Conservation (phyloP, 2,888 invertebrate genomes). For the Keiferia lycopersicella region DNA sequence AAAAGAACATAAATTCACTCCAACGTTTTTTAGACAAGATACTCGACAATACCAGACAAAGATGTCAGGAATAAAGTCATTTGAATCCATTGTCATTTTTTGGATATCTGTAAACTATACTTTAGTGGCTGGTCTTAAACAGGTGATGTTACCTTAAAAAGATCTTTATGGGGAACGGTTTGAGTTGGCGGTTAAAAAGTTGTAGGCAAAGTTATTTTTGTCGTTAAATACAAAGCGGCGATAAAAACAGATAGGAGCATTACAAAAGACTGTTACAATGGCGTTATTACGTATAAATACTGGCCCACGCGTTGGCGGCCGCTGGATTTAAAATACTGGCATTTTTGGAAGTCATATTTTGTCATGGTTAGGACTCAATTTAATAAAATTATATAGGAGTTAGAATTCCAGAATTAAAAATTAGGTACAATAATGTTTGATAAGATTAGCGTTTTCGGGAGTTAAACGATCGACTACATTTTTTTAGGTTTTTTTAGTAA, state of each 20-base stretch:
- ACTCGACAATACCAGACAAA: constrained; percentile 60
- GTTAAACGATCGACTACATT: too few relatives aligned
- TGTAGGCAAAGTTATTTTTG: constrained; percentile 35
- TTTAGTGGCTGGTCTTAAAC: background rate
- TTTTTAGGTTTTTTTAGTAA: too few relatives aligned
- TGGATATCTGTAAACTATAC: constrained; percentile 43
- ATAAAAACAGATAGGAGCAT: constrained; percentile 72
- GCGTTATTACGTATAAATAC: constrained; percentile 61
- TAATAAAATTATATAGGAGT: background rate
- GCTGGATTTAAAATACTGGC: background rate
- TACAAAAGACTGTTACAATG: constrained; percentile 72
- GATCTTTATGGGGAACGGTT: constrained; percentile 13
- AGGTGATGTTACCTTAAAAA: constrained; percentile 14
- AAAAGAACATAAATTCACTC: constrained; percentile 65
- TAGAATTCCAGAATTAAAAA: too few relatives aligned
- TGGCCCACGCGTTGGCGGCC: constrained; percentile 39
- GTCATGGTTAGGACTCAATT: background rate
- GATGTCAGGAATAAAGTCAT: constrained; percentile 72
- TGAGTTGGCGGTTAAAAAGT: constrained; percentile 9
- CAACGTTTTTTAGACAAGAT: constrained; percentile 46
- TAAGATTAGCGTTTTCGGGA: too few relatives aligned
- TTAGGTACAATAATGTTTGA: too few relatives aligned
- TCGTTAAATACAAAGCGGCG: constrained; percentile 58
- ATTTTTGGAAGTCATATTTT: background rate
- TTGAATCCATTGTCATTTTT: constrained; percentile 75